Evolutionary conservation across 35 echinoderm and acorn worm genomes (phyloP).

Genomic region (Holothuria glaberrima): DNA sequence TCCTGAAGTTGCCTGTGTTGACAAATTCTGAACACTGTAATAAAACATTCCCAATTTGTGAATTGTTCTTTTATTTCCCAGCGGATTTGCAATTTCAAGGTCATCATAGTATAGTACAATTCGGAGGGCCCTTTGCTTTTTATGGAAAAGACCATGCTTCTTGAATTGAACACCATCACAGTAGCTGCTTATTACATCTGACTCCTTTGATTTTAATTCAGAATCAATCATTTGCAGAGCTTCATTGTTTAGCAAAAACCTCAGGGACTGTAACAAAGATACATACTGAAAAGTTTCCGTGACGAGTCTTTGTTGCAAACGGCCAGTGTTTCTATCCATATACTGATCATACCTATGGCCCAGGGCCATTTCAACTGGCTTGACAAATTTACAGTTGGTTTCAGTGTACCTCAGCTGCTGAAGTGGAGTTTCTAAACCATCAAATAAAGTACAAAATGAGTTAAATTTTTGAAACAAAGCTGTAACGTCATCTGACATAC

Average conservation of each 20-base stretch:
- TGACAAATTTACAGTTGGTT: background rate
- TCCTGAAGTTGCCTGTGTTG: too few species aligned
- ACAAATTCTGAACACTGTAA: too few species aligned
- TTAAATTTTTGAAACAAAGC: background rate
- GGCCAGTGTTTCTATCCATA: background rate
- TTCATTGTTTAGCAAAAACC: background rate
- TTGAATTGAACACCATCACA: background rate
- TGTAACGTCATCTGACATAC: background rate
- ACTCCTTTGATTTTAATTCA: background rate
- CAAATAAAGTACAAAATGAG: background rate
- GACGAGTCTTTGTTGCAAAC: background rate
- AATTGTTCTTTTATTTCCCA: too few species aligned
- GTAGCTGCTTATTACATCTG: background rate
- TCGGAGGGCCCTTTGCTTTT: background rate
- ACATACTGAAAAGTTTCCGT: slow-evolving; percentile 2
- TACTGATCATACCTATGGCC: background rate
- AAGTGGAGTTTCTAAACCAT: slow-evolving; percentile 10
- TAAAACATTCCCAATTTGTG: too few species aligned
- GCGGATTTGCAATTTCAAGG: too few species aligned
- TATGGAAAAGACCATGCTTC: background rate
- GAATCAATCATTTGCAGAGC: background rate
- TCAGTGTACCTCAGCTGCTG: background rate
- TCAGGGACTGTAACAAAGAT: background rate
- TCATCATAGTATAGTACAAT: background rate
- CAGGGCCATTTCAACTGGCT: background rate